Base-by-base conservation (phyloP, 2,888 invertebrate genomes). In the Patella ulyssiponensis region DNA sequence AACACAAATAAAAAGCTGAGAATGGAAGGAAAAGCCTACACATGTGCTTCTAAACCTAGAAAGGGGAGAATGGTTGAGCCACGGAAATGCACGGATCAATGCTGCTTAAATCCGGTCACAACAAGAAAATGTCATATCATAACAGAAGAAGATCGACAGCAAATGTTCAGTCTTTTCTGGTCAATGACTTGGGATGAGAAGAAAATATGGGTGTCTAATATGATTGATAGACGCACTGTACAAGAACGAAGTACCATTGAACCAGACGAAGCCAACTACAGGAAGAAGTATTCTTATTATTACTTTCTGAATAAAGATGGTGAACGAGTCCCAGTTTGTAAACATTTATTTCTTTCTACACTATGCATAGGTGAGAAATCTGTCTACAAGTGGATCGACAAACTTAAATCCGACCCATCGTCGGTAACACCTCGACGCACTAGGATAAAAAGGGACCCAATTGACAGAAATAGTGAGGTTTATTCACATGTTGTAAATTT, bases 161-260 rank as follows among this genome's bases (percentile, higher is more conserved):
- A 64, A 12, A 64, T 64, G n/a, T 64, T 64, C 20, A 15, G 9
- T n/a, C 11, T 20, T 20, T 64, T 64, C 15, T 64, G 64, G 64
- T 20, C n/a, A 20, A 64, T 64, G 64, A 64, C 64, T 64, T 64
- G 64, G 64, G n/a, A n/a, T 64, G 64, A 64, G 20, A 64, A 64
- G 64, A 64, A 64, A 15, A 20, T 64, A 64, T 64, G n/a, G 64
- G n/a, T 64, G 11, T 15, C n/a, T 64, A 64, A 64, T 20, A 11
- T 64, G 17, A 20, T 64, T 64, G 64, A 64, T 20, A n/a, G 64
- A 15, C 12, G 11, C 9, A 20, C n/a, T 64, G 64, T 64, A 5
- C 15, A 64, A 4, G 20, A 64, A n/a, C n/a, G 20, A 20, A 20
- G n/a, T 4, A 64, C 64, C 11, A 64, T 64, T 20, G n/a, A 9